Base-by-base conservation (phyloP, 2,797 vertebrate species). In the Muscicapa comitata region DNA sequence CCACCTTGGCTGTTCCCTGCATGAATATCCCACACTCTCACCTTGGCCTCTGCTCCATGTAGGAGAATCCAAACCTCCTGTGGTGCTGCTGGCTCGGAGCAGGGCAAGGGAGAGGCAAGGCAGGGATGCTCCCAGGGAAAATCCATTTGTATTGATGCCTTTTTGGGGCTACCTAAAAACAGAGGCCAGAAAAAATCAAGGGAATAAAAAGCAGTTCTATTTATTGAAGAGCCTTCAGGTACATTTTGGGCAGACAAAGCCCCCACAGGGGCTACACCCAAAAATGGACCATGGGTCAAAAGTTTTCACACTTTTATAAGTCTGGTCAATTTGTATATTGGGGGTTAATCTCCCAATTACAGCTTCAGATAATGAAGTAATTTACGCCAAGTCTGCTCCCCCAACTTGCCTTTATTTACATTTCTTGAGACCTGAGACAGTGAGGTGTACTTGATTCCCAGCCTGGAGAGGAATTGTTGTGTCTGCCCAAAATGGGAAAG, bases 231-330 rank as follows among this genome's bases (percentile, higher is more conserved):
- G 5, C 3, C 6, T 17, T 65, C 26, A 47, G 26, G 8, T 21
- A 7, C 3, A 20, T 77, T 37, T 45, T 1, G 3, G 50, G 17
- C 8, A 66, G 33, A 38, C 1, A 6, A 55, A 78, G 21, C 6
- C 21, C 12, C 50, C 25, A 4, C 4, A 9, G 19, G 15, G 10
- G 2, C 10, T 45, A 1, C 40, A 45, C 17, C 17, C 40, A 47
- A 47, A 43, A 55, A 37, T 38, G 7, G 13, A 25, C 2, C 0
- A 4, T 0, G 0, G 31, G 2, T 43, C 21, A n/a, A 0, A 0
- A 13, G 2, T 26, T 66, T 47, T 47, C 75, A 47, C 17, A 17
- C 17, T n/a, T 55, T 26, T 17, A 2, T 38, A 4, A 45, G 2
- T n/a, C 17, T n/a, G 33, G 6, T n/a, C 6, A 8, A 17, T n/a